Conservation (phyloP, 2,113 vertebrate species). For the Serilophus lunatus region DNA sequence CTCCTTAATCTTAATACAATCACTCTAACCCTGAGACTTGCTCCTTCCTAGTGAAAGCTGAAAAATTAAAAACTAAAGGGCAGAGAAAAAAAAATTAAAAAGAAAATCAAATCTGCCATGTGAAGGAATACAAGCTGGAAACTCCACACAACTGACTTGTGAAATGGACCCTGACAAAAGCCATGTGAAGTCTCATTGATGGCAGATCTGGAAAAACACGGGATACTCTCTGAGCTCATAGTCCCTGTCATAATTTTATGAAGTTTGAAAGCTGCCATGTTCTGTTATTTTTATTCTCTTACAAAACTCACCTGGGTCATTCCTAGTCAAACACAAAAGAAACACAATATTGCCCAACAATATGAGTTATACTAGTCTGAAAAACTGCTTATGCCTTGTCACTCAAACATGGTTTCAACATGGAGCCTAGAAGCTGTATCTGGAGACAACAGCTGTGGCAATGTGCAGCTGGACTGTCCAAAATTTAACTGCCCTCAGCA, state of each 20-base stretch:
- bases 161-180: rapidly evolving
- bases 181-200: not conserved
- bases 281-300: not conserved
- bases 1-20: not conserved
- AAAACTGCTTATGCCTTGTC: not conserved
- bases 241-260: not conserved
- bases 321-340: not conserved
- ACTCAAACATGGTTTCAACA: rapidly evolving
- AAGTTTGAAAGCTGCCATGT: not conserved
- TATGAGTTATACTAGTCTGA: not conserved
- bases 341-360: rapidly evolving
- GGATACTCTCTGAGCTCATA: not conserved
- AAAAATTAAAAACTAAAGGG: not conserved
- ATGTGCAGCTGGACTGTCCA: not conserved
- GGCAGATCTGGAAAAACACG: not conserved
- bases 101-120: not conserved
- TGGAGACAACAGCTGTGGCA: not conserved
- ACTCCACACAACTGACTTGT: not conserved
- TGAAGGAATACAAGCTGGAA: not conserved
- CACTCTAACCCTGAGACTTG: not conserved
- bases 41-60: not conserved
- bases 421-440: not conserved
- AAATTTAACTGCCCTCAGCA: not conserved
- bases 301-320: not conserved
- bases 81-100: not conserved